Base-by-base conservation (phyloP, 2,113 vertebrate species). In the Lynx canadensis region DNA sequence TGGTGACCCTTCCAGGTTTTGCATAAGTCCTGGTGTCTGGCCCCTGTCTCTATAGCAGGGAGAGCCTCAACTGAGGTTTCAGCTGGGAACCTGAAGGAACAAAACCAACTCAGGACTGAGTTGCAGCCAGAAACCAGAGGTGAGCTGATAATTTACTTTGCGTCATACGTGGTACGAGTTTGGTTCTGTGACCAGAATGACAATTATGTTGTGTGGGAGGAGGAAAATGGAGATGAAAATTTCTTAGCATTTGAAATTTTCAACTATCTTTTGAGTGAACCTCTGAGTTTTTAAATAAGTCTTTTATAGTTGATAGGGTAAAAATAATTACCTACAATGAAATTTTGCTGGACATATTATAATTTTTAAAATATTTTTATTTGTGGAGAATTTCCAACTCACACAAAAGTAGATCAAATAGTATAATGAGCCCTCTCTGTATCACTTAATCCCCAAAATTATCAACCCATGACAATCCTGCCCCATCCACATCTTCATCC, bases 171-270 rank as follows among this genome's bases (percentile, higher is more conserved):
- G 60, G 57, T 79, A 82, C 55, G 86, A 86, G 50, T 78, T 78
- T 78, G 74, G 41, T 57, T 94, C 84, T 89, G 69, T 27, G 88
- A 80, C 91, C 68, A 33, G 63, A 91, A 96, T 84, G 93, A 71
- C 84, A 96, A 79, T 90, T 87, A 36, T 68, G 27, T 66, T 60
- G 83, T 90, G 63, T 95, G 36, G 92, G 90, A 96, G 60, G 79
- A 86, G 52, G 66, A 94, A 97, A 76, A 84, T 33, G 48, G 29
- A 63, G 48, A 94, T 74, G 63, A 57, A 41, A 79, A 92, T 68
- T 83, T 97, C 68, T 82, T 85, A 96, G 82, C 50, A 27, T 93
- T 93, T 92, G 65, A 95, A 93, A 74, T 76, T 93, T 95, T 93
- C 91, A 91, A 71, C 57, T 71, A n/a, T 66, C 45, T 83, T 87